These are phyloP conservation scores for Beris morrisii DNA, from an alignment of 2,888 invertebrate species.

Conservation along the genomic window DNA sequence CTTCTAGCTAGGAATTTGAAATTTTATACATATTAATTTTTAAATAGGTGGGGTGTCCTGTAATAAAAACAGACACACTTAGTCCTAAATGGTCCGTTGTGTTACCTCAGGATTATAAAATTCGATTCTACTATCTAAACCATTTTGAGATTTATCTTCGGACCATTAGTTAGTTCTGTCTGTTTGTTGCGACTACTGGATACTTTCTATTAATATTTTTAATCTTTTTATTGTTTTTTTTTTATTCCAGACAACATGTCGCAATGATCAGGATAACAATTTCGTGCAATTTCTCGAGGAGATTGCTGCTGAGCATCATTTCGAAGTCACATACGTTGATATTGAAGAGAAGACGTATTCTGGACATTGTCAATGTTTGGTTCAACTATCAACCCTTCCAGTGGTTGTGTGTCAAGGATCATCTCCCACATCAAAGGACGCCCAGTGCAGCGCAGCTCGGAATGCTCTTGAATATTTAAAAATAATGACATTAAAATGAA, in stretches of 20 bases:
- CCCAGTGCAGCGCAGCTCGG: constrained; percentile 84
- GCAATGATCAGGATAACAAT: constrained; percentile 78
- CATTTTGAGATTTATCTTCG: constrained; percentile 7
- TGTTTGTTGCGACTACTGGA: constrained; percentile 13
- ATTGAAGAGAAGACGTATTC: constrained; percentile 84
- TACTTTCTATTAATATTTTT: no score
- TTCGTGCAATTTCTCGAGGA: constrained; percentile 86
- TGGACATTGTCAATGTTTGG: constrained; percentile 85
- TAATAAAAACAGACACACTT: no score
- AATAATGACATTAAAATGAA: constrained; percentile 92
- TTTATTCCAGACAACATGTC: constrained; percentile 66
- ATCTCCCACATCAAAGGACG: constrained; percentile 77
- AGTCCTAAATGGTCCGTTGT: no score
- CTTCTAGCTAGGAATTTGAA: no score
- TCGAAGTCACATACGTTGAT: constrained; percentile 93
- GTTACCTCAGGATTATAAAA: no score
- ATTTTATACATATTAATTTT: no score
- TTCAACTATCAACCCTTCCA: constrained; percentile 89
- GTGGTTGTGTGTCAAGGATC: constrained; percentile 92
- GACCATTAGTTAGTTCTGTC: constrained; percentile 14
- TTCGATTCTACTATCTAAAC: no score
- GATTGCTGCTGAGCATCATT: constrained; percentile 85
- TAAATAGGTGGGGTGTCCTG: no score
- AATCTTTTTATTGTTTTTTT: background rate
- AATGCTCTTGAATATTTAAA: constrained; percentile 92